Conservation (phyloP, 2,888 invertebrate species). For the Altica lythri region DNA sequence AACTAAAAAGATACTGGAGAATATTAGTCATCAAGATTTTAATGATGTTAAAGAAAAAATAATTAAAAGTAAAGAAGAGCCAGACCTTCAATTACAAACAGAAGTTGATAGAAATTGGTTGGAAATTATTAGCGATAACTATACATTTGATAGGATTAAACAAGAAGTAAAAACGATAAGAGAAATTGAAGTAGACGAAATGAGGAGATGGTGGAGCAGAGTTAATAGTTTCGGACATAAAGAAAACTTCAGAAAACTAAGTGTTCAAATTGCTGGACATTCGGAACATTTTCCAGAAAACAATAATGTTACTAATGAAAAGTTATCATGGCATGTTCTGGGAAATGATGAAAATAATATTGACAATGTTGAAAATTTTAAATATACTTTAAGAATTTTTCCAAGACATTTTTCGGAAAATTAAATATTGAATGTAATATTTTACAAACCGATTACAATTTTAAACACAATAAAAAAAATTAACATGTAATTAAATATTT, state of each 20-base stretch:
- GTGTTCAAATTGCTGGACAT: slow-evolving; percentile 60
- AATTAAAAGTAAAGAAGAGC: slow-evolving; percentile 74
- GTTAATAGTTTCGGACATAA: slow-evolving; percentile 60
- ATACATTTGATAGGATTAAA: slow-evolving; percentile 75
- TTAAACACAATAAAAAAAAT: no score
- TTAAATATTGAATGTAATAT: no score
- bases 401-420: no score
- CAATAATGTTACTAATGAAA: no score
- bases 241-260: slow-evolving; percentile 58
- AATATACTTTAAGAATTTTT: no score
- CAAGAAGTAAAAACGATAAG: slow-evolving; percentile 69
- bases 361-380: no score
- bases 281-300: no score
- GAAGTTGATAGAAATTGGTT: slow-evolving; percentile 79
- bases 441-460: no score
- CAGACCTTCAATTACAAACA: slow-evolving; percentile 76
- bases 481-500: no score
- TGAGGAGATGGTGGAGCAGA: slow-evolving; percentile 61
- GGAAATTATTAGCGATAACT: slow-evolving; percentile 75
- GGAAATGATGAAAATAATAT: no score
- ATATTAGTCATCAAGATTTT: slow-evolving; percentile 66
- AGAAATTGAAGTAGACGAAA: slow-evolving; percentile 58
- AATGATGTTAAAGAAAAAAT: slow-evolving; percentile 68
- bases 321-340: no score
- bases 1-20: slow-evolving; percentile 64